Base-by-base conservation (phyloP, 2,113 vertebrate species). In the Pipa parva region DNA sequence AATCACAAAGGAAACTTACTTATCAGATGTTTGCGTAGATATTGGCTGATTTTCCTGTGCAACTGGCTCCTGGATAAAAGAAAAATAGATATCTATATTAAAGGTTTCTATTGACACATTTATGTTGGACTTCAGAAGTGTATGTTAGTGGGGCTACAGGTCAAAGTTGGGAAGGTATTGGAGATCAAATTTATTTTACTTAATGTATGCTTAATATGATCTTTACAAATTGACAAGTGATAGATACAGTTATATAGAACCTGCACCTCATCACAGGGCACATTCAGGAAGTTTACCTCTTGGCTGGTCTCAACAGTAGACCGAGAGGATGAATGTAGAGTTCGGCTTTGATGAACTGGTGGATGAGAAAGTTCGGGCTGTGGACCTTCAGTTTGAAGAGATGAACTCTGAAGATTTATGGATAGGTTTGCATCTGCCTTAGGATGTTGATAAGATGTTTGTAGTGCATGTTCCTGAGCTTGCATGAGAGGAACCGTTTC, bases 11-110 rank as follows among this genome's bases (percentile, higher is more conserved):
- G 29, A 48, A 18, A 69, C 76, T 64, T 81, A 98, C 97, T 93
- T 97, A 87, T 99, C 97, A 22, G 80, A 92, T 52, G 78, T 91
- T 75, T 89, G 92, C 26, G 76, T 78, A 49, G 90, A 76, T 50
- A 85, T 78, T 1, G 84, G 75, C 8, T 83, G 79, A 80, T 90
- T 95, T 28, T 96, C 94, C 58, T 85, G 90, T 3, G 82, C 59
- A 59, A 77, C 72, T 56, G 90, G 91, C 84, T 97, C 85, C 82
- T 87, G n/a, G n/a, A n/a, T 42, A 74, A 76, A 87, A 84, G 0
- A 18, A 21, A 82, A 79, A 22, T 18, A 54, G 25, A 61, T 9
- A n/a, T 8, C 18, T n/a, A n/a, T n/a, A n/a, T n/a, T n/a, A n/a
- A n/a, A n/a, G n/a, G n/a, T n/a, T n/a, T n/a, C n/a, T n/a, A n/a